phyloP scores from a whole-genome alignment of 2,888 invertebrate species.

The Nyleta sp. region DNA sequence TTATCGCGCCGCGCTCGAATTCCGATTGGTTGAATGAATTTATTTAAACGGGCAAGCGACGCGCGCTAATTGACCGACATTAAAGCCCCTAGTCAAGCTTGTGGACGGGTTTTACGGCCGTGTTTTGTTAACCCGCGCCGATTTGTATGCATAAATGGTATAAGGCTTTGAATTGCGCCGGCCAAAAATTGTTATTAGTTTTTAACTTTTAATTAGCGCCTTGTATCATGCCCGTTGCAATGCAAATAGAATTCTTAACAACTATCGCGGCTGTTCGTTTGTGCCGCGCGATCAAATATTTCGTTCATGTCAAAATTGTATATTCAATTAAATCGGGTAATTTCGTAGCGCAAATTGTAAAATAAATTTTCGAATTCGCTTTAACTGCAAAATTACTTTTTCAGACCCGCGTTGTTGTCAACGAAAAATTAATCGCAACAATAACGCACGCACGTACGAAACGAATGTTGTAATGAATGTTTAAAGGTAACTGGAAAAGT shows the following conservation, averaged over 20 bases:
- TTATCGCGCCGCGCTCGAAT: not conserved
- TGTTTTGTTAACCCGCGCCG: slow-evolving; percentile 9
- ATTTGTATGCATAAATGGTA: slow-evolving; percentile 25
- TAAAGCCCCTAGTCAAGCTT: slow-evolving; percentile 11
- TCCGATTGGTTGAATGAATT: slow-evolving; percentile 14
- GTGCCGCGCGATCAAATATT: slow-evolving; percentile 6
- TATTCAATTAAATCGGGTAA: not conserved
- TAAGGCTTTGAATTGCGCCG: slow-evolving; percentile 12
- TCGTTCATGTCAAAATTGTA: not conserved
- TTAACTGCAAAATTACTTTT: not conserved
- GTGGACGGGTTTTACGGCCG: not conserved
- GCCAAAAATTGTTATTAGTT: slow-evolving; percentile 26
- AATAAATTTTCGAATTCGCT: not conserved
- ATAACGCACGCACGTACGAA: not conserved
- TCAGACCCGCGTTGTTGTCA: not conserved
- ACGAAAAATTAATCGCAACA: not conserved
- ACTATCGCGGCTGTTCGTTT: slow-evolving; percentile 4
- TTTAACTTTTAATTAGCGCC: slow-evolving; percentile 23
- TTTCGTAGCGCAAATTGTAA: not conserved
- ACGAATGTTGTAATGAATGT: not conserved
- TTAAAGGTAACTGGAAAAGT: slow-evolving; percentile 9
- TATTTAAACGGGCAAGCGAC: slow-evolving; percentile 21
- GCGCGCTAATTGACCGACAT: slow-evolving; percentile 16
- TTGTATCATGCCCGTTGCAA: slow-evolving; percentile 1
- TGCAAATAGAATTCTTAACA: slow-evolving; percentile 32